Evolutionary conservation across 2,797 vertebrate species (phyloP).

Genomic region (Darevskia nairensis): DNA sequence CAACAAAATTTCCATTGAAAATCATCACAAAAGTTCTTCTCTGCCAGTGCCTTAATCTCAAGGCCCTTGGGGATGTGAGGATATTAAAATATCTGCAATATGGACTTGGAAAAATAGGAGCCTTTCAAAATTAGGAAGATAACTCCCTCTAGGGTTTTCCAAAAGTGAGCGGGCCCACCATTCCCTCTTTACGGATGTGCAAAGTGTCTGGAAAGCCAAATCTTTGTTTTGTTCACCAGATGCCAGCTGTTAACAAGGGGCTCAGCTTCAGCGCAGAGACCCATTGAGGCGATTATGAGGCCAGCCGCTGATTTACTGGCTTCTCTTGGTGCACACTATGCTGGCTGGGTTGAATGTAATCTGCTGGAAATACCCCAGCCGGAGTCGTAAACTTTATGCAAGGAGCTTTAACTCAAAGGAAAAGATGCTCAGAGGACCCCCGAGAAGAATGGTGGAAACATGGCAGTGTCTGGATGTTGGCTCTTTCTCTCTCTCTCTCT

Average conservation of each 20-base stretch:
- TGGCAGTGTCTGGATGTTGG: slow-evolving; percentile 20
- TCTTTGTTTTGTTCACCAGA: slow-evolving; percentile 69
- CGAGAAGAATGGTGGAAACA: slow-evolving; percentile 53
- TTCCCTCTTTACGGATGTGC: neutral
- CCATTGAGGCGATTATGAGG: slow-evolving; percentile 21
- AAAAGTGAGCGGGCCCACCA: neutral
- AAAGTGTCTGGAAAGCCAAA: slow-evolving; percentile 21
- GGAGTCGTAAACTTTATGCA: slow-evolving; percentile 78
- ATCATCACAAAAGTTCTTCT: neutral
- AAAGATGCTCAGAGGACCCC: slow-evolving; percentile 72
- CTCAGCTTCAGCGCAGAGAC: slow-evolving; percentile 52
- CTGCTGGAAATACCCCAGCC: slow-evolving; percentile 73
- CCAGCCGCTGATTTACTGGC: slow-evolving; percentile 67
- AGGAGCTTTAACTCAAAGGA: slow-evolving; percentile 80
- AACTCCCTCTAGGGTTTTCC: neutral
- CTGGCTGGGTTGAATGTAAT: slow-evolving; percentile 77
- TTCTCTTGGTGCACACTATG: slow-evolving; percentile 51
- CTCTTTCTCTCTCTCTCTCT: neutral
- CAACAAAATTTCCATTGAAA: neutral
- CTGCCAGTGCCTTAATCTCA: neutral
- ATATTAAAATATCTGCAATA: neutral
- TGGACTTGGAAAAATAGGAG: neutral
- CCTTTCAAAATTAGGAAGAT: neutral
- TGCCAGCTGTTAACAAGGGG: slow-evolving; percentile 63
- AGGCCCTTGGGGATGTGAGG: neutral